Evolutionary conservation across 2,113 vertebrate genomes (phyloP), one percentile per base, ranked within the genome.

Genomic region (Callorhinus ursinus): DNA sequence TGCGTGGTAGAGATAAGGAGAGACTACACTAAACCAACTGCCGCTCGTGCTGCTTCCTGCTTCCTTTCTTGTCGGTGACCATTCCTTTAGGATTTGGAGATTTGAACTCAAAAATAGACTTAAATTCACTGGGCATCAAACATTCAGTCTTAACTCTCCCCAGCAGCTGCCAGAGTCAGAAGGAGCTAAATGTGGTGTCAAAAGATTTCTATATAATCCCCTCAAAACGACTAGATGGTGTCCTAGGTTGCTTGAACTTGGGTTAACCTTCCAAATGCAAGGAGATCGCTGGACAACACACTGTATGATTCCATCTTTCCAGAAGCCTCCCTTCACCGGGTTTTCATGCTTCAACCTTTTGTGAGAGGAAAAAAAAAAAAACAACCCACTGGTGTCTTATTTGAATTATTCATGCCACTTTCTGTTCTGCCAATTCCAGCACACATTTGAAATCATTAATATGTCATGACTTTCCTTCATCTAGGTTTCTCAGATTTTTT

Each of bases 341-440:
- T 86, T 98, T 98, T 98, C 98, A 98, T 97, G 97, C 98, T 97
- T 99, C 98, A 99, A 99, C 99, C 99, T 99, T 98, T 98, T 97
- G 98, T 90, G 83, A 96, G 96, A 98, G 97, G 28, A 19, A 63
- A 94, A 87, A 96, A 98, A 98, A 98, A 96, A 76, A 7, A 5
- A 6, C 26, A 5, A 6, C 26, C 11, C 42, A 42, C 97, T 74
- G 95, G 97, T 98, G 98, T 98, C 98, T 98, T 94, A 24, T 92
- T 89, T 99, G 98, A 99, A 99, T 99, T 99, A 99, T 99, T 99
- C 99, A 99, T 98, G 93, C 76, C 61, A 92, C 98, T 98, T 97
- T 97, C 97, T 94, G 61, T 97, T 98, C 98, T 93, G 97, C 97
- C 98, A 97, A 98, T 98, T 98, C 97, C 95, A 90, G 96, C 93